Percentiles rank a stretch among this genome's conserved stretches.
Evolutionary conservation across 2,888 invertebrate genomes (phyloP).

Genomic region (Blastobasis lacticolella): DNA sequence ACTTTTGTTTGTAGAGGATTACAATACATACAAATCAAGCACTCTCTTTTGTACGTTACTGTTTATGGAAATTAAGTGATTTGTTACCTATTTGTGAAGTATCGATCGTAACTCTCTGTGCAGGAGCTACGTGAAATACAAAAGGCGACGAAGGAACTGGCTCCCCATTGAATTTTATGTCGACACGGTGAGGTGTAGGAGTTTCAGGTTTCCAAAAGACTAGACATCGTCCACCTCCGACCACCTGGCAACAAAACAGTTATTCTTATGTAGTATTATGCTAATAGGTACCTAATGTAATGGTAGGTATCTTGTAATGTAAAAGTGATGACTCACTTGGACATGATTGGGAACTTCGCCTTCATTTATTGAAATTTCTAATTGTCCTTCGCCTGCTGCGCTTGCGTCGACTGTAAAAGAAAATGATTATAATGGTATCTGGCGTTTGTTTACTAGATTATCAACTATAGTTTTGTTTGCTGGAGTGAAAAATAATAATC

Average conservation of each 20-base stretch:
- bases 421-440: conserved; percentile 9
- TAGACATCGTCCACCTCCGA: conserved; percentile 94
- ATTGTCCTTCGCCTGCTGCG: conserved; percentile 98
- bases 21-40: too few species aligned
- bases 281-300: too few species aligned
- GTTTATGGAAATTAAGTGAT: background rate
- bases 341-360: conserved; percentile 99
- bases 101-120: conserved; percentile 62
- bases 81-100: conserved; percentile 61
- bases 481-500: background rate
- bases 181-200: conserved; percentile 92
- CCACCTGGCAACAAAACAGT: conserved; percentile 73
- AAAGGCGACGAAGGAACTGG: conserved; percentile 94
- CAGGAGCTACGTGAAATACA: conserved; percentile 79
- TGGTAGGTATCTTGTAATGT: too few species aligned
- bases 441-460: too few species aligned
- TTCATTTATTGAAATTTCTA: conserved; percentile 99
- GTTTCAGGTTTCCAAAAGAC: conserved; percentile 96
- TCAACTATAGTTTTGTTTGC: background rate
- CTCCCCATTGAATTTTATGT: conserved; percentile 96
- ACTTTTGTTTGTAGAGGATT: too few species aligned
- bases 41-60: too few species aligned
- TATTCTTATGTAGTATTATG: background rate
- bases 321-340: conserved; percentile 58
- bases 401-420: conserved; percentile 93